Conservation (phyloP, 2,113 vertebrate species). For the Austrofundulus limnaeus region DNA sequence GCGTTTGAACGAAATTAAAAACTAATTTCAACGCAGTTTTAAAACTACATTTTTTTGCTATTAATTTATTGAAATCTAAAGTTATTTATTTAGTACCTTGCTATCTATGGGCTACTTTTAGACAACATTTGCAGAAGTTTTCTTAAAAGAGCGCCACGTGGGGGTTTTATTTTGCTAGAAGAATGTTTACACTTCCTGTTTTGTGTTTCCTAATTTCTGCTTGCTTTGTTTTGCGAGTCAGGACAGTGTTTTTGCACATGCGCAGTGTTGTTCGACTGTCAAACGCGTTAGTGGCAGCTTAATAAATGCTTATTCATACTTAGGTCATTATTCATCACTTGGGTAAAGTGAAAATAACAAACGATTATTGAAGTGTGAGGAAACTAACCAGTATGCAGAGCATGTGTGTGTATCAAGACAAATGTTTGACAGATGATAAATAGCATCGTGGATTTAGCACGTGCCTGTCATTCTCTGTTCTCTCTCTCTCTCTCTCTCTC, state of each 20-base stretch:
- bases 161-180: constrained; percentile 37
- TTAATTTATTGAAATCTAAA: too few species aligned
- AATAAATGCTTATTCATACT: constrained; percentile 11
- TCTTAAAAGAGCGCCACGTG: background rate
- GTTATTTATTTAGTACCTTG: too few species aligned
- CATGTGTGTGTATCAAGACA: background rate
- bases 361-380: background rate
- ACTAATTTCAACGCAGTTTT: too few species aligned
- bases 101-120: background rate
- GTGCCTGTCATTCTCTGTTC: constrained; percentile 4
- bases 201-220: background rate
- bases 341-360: background rate
- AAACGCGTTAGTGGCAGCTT: constrained; percentile 21
- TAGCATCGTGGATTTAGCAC: constrained; percentile 28
- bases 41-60: too few species aligned
- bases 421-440: constrained; percentile 2
- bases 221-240: background rate
- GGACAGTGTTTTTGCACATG: constrained; percentile 59
- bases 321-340: constrained; percentile 3
- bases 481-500: too few species aligned
- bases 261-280: constrained; percentile 54
- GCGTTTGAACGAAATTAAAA: background rate
- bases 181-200: background rate
- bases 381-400: background rate
- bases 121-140: background rate